phyloP scores from a whole-genome alignment of 2,113 vertebrate genomes.

The Panurus biarmicus region DNA sequence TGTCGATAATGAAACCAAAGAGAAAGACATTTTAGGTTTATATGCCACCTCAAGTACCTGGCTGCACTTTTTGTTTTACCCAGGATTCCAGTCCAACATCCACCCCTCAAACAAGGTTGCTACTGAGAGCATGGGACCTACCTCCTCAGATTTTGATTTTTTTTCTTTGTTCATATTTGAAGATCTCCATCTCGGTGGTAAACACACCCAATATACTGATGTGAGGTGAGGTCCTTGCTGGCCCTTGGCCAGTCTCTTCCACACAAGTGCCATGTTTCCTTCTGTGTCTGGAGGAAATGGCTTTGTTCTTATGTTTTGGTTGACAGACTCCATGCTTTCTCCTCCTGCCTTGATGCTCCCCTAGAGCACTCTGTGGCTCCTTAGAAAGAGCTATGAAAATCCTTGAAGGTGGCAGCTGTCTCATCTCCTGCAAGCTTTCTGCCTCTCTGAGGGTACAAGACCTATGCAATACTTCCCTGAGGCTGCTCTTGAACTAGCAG shows the following conservation, averaged over 20 bases:
- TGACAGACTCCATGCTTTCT: not conserved
- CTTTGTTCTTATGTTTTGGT: not conserved
- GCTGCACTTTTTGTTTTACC: not conserved
- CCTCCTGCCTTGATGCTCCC: not conserved
- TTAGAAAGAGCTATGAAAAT: not conserved
- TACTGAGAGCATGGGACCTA: not conserved
- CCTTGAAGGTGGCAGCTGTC: not conserved
- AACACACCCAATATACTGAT: not conserved
- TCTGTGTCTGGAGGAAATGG: not conserved
- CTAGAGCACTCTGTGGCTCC: not conserved
- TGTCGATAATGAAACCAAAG: fast-evolving
- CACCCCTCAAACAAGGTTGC: fast-evolving
- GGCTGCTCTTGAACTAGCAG: not conserved
- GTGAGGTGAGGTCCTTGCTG: not conserved
- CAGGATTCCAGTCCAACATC: not conserved
- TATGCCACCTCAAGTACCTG: not conserved
- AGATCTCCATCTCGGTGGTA: not conserved
- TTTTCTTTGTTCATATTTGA: not conserved
- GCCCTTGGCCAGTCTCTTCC: not conserved
- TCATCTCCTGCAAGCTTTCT: not conserved
- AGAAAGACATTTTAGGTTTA: not conserved
- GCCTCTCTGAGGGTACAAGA: not conserved
- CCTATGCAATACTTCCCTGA: not conserved
- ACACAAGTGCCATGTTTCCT: not conserved
- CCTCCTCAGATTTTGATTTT: not conserved